Base-by-base conservation (phyloP, 2,797 vertebrate genomes). In the Pseudochaenichthys georgianus region DNA sequence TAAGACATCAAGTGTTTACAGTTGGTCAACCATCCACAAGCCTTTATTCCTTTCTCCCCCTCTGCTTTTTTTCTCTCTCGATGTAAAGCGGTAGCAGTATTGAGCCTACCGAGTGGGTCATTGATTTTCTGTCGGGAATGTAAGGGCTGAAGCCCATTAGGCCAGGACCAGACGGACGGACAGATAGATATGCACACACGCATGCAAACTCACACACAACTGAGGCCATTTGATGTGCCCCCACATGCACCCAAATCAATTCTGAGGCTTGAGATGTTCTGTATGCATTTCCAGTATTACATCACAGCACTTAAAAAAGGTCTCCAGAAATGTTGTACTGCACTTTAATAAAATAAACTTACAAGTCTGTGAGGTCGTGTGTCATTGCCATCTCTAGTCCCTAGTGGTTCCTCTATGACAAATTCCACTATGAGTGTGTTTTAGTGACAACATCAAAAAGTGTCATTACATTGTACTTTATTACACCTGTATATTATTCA, bases 51-150 rank as follows among this genome's bases (percentile, higher is more conserved):
- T 42, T 65, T 13, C 63, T 4, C 51, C 11, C 15, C 43, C 54
- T 28, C 75, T 41, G 81, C 77, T 46, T 52, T 21, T 43, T 52
- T 79, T 54, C 79, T 71, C 67, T 79, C 70, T 64, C 73, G 57
- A 69, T 78, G 76, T 81, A 82, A 67, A 75, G 84, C 82, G 79
- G 82, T 80, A 88, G 78, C 79, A 71, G 78, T 81, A 90, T 89
- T 78, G 87, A 90, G 66, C 63, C 87, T 84, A 86, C 85, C 70
- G 77, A 92, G 90, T 81, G 87, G 80, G 77, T 77, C 85, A 93
- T 93, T 89, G 93, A 94, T 94, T 92, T 91, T 70, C 84, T 90
- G 92, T 93, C 93, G 92, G 87, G 75, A 64, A 84, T 83, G 88
- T 77, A 73, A 88, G 84, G 77, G 86, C 82, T 89, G 84, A 84